phyloP scores from a whole-genome alignment of 2,113 vertebrate genomes.

The Pycnonotus jocosus region DNA sequence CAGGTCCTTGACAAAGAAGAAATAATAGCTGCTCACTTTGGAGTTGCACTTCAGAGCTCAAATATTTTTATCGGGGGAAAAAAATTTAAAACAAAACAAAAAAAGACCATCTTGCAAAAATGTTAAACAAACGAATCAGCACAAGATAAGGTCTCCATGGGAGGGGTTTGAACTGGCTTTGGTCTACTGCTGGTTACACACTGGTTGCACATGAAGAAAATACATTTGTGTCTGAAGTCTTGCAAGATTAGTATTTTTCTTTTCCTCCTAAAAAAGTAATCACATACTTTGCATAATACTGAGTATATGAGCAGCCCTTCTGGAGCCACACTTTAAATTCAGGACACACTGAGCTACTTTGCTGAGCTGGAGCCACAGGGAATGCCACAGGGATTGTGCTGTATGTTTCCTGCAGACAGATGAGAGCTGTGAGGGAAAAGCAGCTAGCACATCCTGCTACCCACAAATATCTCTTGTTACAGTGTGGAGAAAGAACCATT shows the following conservation, averaged over 20 bases:
- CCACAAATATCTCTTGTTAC: neutral
- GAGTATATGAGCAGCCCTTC: neutral
- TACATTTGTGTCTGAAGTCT: neutral
- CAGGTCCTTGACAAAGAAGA: constrained; percentile 49
- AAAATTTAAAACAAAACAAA: neutral
- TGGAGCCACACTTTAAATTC: constrained; percentile 37
- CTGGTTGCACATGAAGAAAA: neutral
- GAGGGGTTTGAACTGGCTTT: neutral
- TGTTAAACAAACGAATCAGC: neutral
- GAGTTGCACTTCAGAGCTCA: neutral
- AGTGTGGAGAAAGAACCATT: neutral
- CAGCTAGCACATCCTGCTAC: neutral
- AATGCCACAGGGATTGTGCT: neutral
- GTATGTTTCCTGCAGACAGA: neutral
- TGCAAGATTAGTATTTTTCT: neutral
- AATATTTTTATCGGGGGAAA: neutral
- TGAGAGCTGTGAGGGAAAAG: neutral
- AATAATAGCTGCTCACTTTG: constrained; percentile 37
- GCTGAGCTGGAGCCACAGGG: neutral
- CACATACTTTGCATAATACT: neutral
- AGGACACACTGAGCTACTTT: neutral
- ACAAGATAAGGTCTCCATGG: neutral
- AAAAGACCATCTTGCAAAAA: neutral
- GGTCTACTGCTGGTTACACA: neutral
- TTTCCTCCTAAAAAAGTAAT: neutral